phyloP scores from a whole-genome alignment of 2,113 vertebrate genomes.

The Tylochromis polylepis region DNA sequence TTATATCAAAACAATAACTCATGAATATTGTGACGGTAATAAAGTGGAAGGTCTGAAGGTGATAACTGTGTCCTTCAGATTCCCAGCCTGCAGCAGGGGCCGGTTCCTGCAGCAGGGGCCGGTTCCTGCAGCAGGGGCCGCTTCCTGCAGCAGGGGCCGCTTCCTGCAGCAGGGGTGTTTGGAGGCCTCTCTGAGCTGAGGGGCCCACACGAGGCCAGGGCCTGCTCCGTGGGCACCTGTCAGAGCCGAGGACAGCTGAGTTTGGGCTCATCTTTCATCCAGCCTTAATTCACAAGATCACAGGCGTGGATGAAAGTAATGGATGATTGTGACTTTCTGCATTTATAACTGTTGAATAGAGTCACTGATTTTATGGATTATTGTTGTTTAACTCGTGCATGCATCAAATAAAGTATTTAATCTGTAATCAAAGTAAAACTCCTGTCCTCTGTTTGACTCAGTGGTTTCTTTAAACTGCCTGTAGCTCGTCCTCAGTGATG shows the following conservation, averaged over 20 bases:
- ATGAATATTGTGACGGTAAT: background rate
- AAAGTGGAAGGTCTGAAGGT: background rate
- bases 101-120: accelerated
- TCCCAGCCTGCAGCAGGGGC: background rate
- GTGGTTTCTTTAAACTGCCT: background rate
- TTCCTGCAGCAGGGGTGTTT: accelerated
- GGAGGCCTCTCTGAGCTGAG: accelerated
- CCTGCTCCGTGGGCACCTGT: no score
- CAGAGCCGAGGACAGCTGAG: background rate
- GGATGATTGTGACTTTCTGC: background rate
- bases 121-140: accelerated
- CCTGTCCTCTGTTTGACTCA: accelerated
- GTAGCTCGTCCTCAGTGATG: accelerated
- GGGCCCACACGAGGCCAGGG: background rate
- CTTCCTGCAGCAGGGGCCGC: accelerated
- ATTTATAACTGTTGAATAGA: background rate
- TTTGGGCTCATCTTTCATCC: background rate
- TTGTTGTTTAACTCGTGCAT: background rate
- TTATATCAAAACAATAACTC: background rate
- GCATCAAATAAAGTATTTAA: background rate
- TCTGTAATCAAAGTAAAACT: background rate
- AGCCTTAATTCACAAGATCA: accelerated
- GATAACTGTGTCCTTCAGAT: background rate
- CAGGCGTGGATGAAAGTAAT: background rate
- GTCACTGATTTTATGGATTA: accelerated